These are phyloP conservation scores for Formicarius rufipectus DNA, from an alignment of 2,113 vertebrate species.

Conservation along the genomic window DNA sequence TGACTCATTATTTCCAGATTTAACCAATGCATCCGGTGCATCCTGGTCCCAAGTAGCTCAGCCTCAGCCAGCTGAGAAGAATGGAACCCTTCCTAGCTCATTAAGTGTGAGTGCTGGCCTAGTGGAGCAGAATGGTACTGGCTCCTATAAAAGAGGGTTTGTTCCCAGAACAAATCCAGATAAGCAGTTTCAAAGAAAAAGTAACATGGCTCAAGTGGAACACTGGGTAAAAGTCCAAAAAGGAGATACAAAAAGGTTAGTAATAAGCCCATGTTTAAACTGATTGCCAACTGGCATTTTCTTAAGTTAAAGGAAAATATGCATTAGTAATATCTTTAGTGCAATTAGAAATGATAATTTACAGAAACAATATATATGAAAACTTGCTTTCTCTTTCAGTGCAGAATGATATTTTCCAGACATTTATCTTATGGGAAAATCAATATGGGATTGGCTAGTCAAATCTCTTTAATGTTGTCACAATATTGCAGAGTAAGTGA, in stretches of 20 bases:
- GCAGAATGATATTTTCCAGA: neutral
- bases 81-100: slow-evolving; percentile 73
- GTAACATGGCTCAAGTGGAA: slow-evolving; percentile 88
- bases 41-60: slow-evolving; percentile 73
- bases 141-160: slow-evolving; percentile 80
- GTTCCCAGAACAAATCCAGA: slow-evolving; percentile 77
- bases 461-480: neutral
- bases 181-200: slow-evolving; percentile 91
- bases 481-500: neutral
- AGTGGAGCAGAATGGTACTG: slow-evolving; percentile 87
- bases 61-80: slow-evolving; percentile 78
- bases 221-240: slow-evolving; percentile 95
- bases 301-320: neutral
- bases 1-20: slow-evolving; percentile 79
- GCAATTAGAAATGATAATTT: neutral
- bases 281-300: neutral
- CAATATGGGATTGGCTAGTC: neutral
- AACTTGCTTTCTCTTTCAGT: neutral
- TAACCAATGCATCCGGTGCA: slow-evolving; percentile 63
- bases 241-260: slow-evolving; percentile 90
- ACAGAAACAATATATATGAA: neutral
- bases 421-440: neutral
- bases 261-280: neutral
- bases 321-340: neutral
- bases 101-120: slow-evolving; percentile 62